Evolutionary conservation across 30 jellyfish, hydroid and myxozoan species (phyloP).

Genomic region (Aurelia coerulea): DNA sequence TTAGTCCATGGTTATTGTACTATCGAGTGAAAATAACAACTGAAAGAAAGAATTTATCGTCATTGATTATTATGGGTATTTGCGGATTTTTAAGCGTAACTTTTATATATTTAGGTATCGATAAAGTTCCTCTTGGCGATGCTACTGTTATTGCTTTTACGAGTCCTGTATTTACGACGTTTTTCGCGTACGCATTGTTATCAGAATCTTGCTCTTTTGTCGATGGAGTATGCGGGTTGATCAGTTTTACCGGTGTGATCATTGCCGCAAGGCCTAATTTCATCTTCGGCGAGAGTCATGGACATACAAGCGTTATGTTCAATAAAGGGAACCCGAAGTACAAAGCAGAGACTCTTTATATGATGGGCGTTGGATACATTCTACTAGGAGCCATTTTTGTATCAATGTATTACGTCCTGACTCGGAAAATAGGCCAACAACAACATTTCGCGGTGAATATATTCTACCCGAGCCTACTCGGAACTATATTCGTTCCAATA

Average conservation of each 20-base stretch:
- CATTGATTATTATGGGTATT: slow-evolving; percentile 61
- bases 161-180: slow-evolving; percentile 80
- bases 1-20: slow-evolving; percentile 35
- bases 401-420: slow-evolving; percentile 75
- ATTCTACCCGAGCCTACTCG: slow-evolving; percentile 82
- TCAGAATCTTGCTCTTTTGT: slow-evolving; percentile 60
- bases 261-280: slow-evolving; percentile 76
- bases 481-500: slow-evolving; percentile 54
- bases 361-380: slow-evolving; percentile 69
- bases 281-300: slow-evolving; percentile 66
- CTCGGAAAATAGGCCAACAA: slow-evolving; percentile 57
- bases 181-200: slow-evolving; percentile 62
- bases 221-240: slow-evolving; percentile 70
- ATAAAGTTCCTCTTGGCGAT: slow-evolving; percentile 80
- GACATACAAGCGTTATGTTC: slow-evolving; percentile 24
- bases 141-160: slow-evolving; percentile 79
- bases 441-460: slow-evolving; percentile 47
- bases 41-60: slow-evolving; percentile 20
- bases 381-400: slow-evolving; percentile 77
- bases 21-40: slow-evolving; percentile 16
- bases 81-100: slow-evolving; percentile 74
- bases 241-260: slow-evolving; percentile 74
- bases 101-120: slow-evolving; percentile 73
- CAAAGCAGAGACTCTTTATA: slow-evolving; percentile 29
- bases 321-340: slow-evolving; percentile 19